Conservation (phyloP, 2,113 vertebrate species). For the Rhinogobius similis region DNA sequence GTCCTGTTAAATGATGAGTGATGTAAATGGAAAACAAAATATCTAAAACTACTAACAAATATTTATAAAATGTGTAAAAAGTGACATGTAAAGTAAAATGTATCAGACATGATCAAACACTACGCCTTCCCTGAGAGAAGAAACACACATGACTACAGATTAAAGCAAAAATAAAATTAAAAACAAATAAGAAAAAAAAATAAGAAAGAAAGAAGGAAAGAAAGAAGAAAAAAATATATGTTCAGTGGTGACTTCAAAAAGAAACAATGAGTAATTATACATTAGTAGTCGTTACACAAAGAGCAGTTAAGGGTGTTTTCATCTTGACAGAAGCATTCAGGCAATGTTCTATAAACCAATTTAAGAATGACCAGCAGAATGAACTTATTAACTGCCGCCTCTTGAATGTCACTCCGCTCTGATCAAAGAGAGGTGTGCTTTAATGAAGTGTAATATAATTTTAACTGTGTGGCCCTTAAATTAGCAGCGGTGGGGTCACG, state of each 20-base stretch:
- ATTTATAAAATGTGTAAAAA: not conserved
- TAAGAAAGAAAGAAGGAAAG: no score
- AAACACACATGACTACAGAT: not conserved
- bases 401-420: slow-evolving; percentile 54
- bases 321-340: slow-evolving; percentile 12
- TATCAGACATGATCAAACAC: not conserved
- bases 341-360: slow-evolving; percentile 2
- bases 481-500: slow-evolving; percentile 62
- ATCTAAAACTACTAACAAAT: not conserved
- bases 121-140: not conserved
- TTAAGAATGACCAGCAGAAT: slow-evolving; percentile 44
- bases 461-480: slow-evolving; percentile 64
- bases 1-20: not conserved
- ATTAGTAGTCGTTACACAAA: not conserved
- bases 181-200: not conserved
- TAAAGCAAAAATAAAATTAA: not conserved
- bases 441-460: slow-evolving; percentile 67
- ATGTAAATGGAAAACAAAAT: not conserved
- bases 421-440: slow-evolving; percentile 57
- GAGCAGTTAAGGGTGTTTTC: slow-evolving; percentile 5
- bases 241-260: not conserved
- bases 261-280: not conserved
- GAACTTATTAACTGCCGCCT: slow-evolving; percentile 65
- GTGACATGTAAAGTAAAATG: not conserved
- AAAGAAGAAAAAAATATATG: no score